These are phyloP conservation scores for Emberiza fucata DNA, from an alignment of 2,113 vertebrate genomes.

Conservation along the genomic window DNA sequence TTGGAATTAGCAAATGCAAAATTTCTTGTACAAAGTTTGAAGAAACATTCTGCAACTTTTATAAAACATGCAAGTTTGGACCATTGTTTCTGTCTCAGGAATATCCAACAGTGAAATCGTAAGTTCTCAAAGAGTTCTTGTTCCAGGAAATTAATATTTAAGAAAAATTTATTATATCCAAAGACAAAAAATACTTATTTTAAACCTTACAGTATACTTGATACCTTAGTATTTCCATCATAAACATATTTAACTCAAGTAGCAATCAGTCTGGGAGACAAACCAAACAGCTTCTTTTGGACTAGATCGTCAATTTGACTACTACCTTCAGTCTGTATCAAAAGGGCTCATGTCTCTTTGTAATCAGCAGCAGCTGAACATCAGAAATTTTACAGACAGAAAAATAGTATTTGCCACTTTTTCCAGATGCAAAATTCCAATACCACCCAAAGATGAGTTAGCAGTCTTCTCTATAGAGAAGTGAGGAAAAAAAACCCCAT, in stretches of 20 bases:
- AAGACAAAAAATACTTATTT: slow-evolving; percentile 10
- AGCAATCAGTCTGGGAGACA: not conserved
- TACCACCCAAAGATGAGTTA: not conserved
- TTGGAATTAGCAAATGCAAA: slow-evolving; percentile 3
- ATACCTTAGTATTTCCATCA: not conserved
- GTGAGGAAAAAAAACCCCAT: accelerated
- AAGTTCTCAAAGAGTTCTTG: not conserved
- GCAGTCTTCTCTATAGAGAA: not conserved
- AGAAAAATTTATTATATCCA: not conserved
- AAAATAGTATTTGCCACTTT: not conserved
- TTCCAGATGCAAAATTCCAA: not conserved
- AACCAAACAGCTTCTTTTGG: not conserved
- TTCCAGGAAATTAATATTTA: not conserved
- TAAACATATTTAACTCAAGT: not conserved
- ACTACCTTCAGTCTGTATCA: not conserved
- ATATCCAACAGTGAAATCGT: not conserved
- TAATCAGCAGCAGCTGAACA: not conserved
- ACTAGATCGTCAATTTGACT: not conserved
- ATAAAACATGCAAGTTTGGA: not conserved
- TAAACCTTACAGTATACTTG: not conserved
- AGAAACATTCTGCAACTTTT: not conserved
- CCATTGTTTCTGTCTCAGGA: not conserved
- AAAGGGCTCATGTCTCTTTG: not conserved
- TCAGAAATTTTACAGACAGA: not conserved
- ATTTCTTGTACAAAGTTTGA: not conserved